Evolutionary conservation across 2,888 invertebrate species (phyloP).

Genomic region (Griposia aprilina): DNA sequence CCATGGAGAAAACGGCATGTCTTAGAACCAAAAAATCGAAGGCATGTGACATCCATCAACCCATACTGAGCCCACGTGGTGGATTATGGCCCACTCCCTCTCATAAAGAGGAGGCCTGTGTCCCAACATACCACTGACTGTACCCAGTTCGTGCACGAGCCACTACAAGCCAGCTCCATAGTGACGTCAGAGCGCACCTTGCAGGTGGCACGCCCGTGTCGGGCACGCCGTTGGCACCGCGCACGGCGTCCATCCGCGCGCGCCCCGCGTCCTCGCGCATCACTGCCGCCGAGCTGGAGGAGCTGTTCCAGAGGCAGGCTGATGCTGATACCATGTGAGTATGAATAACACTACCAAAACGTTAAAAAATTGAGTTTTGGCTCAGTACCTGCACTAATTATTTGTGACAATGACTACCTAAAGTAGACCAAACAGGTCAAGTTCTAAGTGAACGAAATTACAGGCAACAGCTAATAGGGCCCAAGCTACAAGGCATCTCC

Average conservation of each 20-base stretch:
- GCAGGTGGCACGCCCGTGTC: constrained; percentile 84
- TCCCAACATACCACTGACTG: too few relatives aligned
- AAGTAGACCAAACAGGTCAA: neutral
- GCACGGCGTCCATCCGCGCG: constrained; percentile 97
- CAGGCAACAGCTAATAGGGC: too few relatives aligned
- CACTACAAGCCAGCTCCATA: too few relatives aligned
- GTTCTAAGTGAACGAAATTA: neutral
- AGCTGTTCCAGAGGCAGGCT: constrained; percentile 97
- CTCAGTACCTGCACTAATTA: neutral
- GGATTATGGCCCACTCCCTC: neutral
- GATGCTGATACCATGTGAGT: constrained; percentile 87
- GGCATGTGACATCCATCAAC: neutral
- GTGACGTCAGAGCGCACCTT: too few relatives aligned
- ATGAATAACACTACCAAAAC: too few relatives aligned
- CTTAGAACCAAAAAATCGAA: too few relatives aligned
- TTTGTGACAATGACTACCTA: neutral
- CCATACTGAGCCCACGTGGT: neutral
- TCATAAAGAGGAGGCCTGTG: neutral
- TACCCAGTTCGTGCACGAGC: too few relatives aligned
- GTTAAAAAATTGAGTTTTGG: neutral
- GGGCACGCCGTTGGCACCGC: constrained; percentile 93
- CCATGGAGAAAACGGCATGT: too few relatives aligned
- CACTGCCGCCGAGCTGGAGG: constrained; percentile 97
- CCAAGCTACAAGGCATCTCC: too few relatives aligned
- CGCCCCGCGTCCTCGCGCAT: constrained; percentile 96